Evolutionary conservation across 1,140 invertebrate genomes (phyloP), one percentile per base, ranked within the genome.

Genomic region (Venturia canescens): DNA sequence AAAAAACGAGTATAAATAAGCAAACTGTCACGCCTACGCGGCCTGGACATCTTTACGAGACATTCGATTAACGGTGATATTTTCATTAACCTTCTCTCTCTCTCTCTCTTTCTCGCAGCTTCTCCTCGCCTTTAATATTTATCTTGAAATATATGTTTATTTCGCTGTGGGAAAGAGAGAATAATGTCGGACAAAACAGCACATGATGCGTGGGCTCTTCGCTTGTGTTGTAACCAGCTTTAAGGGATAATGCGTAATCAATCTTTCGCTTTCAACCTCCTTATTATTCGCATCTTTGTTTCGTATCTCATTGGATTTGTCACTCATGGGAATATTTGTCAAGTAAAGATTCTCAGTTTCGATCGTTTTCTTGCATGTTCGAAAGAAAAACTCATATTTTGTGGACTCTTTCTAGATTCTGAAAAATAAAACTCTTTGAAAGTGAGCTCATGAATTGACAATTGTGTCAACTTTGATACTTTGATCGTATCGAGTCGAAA

Each of bases 61-160:
- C 75, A 63, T 21, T 77, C 75, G 60, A 77, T 77, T 77, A 77
- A 77, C 75, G 75, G 60, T 77, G 75, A 77, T 77, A 77, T 77
- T 77, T 77, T 77, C 75, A 77, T 77, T 44, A 77, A 66, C 75
- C 34, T 16, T 21, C 15, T 53, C 50, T 53, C 53, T 21, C 60
- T 63, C 11, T 60, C 31, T 21, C 15, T 53, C 50, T 53, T 18
- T 21, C 60, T 63, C 11, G 21, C 60, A 63, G n/a, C 50, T 16
- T 53, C 23, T n/a, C 34, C 66, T 69, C 66, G 29, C 29, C 29
- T 69, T 69, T 69, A 69, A 31, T 69, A 69, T 69, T 69, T 31
- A 69, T 69, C 66, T 13, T 31, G 29, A 69, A 31, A 69, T 69
- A 57, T 4, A 63, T 26, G 60, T 57, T 26, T 26, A 13, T 63